Percentiles rank a stretch among this genome's conserved stretches.
These are phyloP conservation scores for Bugulina stolonifera DNA, from an alignment of 2,888 invertebrate genomes.

Conservation along the genomic window DNA sequence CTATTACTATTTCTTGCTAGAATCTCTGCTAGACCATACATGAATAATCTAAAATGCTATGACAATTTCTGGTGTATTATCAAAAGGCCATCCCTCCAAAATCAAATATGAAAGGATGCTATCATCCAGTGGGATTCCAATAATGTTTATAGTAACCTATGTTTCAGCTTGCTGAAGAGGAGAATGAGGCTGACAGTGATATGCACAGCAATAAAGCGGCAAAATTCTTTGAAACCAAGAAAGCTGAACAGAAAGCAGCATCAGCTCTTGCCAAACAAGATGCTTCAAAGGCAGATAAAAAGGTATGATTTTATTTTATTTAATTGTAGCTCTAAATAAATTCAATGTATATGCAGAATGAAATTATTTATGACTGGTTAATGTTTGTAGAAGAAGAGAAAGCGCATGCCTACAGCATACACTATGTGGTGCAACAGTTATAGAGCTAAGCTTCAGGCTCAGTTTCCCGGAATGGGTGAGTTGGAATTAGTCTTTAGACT, in stretches of 20 bases:
- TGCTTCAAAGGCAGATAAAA: background rate
- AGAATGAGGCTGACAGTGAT: constrained; percentile 6
- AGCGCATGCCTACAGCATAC: constrained; percentile 65
- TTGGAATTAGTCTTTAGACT: too few species aligned
- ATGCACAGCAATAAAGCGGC: constrained; percentile 4
- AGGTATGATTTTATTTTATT: background rate
- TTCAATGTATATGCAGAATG: too few species aligned
- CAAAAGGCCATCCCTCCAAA: too few species aligned
- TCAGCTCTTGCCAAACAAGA: background rate
- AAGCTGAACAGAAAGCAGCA: constrained; percentile 22
- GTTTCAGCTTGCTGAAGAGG: background rate
- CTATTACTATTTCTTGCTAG: too few species aligned
- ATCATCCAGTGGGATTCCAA: too few species aligned
- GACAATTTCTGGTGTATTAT: too few species aligned
- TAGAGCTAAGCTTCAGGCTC: constrained; percentile 66
- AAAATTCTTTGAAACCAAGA: constrained; percentile 21
- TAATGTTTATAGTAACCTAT: too few species aligned
- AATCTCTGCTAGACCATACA: too few species aligned
- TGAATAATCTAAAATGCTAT: too few species aligned
- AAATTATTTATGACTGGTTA: background rate
- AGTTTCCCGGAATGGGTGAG: constrained; percentile 69
- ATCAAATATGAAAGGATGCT: too few species aligned
- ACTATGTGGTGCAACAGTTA: constrained; percentile 84
- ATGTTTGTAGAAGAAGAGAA: constrained; percentile 30
- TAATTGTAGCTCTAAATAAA: too few species aligned